Evolutionary conservation across 1,140 invertebrate genomes (phyloP), one percentile per base, ranked within the genome.

Genomic region (Stratiolaelaps scimitus): DNA sequence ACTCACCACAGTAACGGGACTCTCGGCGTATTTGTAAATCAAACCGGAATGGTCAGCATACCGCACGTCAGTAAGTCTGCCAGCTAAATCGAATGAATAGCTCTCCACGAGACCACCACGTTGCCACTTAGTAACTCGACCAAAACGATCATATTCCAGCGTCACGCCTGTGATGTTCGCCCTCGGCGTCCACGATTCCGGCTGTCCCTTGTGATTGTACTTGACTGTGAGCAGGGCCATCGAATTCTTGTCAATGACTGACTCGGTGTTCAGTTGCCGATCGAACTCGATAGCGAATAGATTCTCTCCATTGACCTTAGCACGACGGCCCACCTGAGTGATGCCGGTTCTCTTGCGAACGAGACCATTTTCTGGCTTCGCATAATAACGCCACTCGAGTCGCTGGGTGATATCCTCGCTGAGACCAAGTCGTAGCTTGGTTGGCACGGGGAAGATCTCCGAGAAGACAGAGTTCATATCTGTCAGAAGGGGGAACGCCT

Each of bases 301-400:
- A 64, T 76, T 76, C 30, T 76, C 74, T 5, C 76, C 76, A 72
- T 92, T 92, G 2, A 91, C 86, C 65, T 72, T 72, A 44, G 71
- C 68, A 69, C 71, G 71, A 6, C 71, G 40, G 20, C 71, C 71
- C 53, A 72, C 67, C 67, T 70, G 69, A 30, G 64, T 69, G 40
- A 71, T 70, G 17, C 48, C 66, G 13, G 43, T 65, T 2, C 30
- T 40, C 23, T 64, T 46, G 40, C 56, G 44, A 13, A 26, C 43
- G 65, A 72, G 72, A 10, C 72, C 71, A 60, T 26, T 60, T 65
- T 73, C 73, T 23, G 73, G 72, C 0, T 75, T 70, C 60, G 77
- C 70, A 68, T 76, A 77, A 68, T 94, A 96, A 44, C 89, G 81
- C 92, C 92, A 97, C 77, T 97, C 92, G 69, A 96, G 89, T 69